phyloP scores from a whole-genome alignment of 2,113 vertebrate species.

The Callaeas wilsoni region DNA sequence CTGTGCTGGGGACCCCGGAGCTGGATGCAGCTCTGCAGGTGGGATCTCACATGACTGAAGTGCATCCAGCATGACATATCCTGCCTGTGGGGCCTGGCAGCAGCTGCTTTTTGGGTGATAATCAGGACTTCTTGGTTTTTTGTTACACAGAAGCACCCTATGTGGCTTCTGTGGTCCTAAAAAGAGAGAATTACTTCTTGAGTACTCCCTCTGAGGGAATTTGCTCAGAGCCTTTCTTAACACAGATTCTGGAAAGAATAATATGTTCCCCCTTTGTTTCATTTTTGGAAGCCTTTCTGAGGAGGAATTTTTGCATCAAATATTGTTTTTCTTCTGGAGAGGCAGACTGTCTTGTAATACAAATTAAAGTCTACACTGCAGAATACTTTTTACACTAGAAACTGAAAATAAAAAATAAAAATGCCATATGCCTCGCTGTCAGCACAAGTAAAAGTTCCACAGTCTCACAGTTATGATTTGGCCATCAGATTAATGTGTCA shows the following conservation, averaged over 20 bases:
- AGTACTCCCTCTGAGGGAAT: not conserved
- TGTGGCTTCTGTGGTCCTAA: not conserved
- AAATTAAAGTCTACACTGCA: not conserved
- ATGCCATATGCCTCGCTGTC: accelerated
- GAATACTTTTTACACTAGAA: not conserved
- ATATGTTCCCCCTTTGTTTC: not conserved
- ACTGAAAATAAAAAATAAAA: not conserved
- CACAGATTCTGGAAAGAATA: not conserved
- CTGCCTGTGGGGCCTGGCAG: not conserved
- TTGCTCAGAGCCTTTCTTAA: not conserved
- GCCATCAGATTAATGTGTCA: not conserved
- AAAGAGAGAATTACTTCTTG: not conserved
- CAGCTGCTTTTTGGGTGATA: not conserved
- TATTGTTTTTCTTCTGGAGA: not conserved
- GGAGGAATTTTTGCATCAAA: not conserved
- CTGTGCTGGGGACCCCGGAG: not conserved
- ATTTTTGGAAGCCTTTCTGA: not conserved
- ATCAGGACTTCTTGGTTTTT: not conserved
- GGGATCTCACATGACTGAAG: not conserved
- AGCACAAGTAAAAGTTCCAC: not conserved
- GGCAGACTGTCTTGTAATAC: not conserved
- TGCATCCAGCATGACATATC: not conserved
- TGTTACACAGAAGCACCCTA: not conserved
- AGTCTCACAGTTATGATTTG: not conserved
- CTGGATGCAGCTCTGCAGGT: not conserved